Evolutionary conservation across 2,113 vertebrate species (phyloP).

Genomic region (Chionomys nivalis): DNA sequence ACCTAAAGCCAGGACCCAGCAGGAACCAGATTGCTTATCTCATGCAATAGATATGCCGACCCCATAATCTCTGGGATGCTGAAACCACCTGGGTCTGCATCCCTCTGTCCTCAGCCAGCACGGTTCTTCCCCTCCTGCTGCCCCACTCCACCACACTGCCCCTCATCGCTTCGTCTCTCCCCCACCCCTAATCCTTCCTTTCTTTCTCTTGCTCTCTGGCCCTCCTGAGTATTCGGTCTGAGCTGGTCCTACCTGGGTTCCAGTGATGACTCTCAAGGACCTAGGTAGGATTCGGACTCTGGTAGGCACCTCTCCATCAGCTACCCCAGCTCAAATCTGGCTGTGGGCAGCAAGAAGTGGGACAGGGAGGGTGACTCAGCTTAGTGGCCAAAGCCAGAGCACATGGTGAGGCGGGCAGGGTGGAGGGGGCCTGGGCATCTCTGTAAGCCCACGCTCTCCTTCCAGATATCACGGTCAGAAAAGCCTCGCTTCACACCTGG

Average conservation of each 20-base stretch:
- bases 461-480: no score
- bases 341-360: neutral
- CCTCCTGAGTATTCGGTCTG: neutral
- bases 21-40: neutral
- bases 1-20: neutral
- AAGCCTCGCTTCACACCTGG: neutral
- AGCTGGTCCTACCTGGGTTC: neutral
- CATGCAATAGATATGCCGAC: no score
- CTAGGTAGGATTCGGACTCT: neutral
- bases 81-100: fast-evolving
- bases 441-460: neutral
- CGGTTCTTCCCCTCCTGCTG: neutral
- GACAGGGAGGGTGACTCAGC: neutral
- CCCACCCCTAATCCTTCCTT: neutral
- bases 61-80: neutral
- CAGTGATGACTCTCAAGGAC: neutral
- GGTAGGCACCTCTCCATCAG: neutral
- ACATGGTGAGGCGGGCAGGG: neutral
- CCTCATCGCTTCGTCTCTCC: neutral
- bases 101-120: neutral
- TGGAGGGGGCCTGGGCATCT: neutral
- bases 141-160: neutral
- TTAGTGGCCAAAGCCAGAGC: conserved; percentile 70
- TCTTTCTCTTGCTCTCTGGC: neutral
- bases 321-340: neutral